These are phyloP conservation scores for cattle (Bos taurus) DNA, from an alignment of 2,113 vertebrate species.

Conservation along the genomic window ARS-UCD2.0 NC_037346.1:15451501-15452000, in stretches of 20 bases:
- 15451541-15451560: neutral
- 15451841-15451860: neutral
- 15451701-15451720: neutral
- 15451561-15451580: neutral
- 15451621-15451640: neutral
- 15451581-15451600: neutral
- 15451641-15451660: neutral
- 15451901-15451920: neutral
- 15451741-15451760: neutral
- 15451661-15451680: neutral
- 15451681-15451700: neutral
- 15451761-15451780: neutral
- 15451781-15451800: neutral
- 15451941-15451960: neutral
- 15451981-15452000: fast-evolving
- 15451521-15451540: neutral
- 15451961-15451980: neutral
- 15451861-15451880: neutral
- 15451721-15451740: fast-evolving
- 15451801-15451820: neutral
- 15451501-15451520: neutral
- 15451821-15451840: fast-evolving
- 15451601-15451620: neutral
- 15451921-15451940: neutral
- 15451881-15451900: neutral